Base-by-base conservation (phyloP, 2,797 vertebrate species). In the Rachycentron canadum region DNA sequence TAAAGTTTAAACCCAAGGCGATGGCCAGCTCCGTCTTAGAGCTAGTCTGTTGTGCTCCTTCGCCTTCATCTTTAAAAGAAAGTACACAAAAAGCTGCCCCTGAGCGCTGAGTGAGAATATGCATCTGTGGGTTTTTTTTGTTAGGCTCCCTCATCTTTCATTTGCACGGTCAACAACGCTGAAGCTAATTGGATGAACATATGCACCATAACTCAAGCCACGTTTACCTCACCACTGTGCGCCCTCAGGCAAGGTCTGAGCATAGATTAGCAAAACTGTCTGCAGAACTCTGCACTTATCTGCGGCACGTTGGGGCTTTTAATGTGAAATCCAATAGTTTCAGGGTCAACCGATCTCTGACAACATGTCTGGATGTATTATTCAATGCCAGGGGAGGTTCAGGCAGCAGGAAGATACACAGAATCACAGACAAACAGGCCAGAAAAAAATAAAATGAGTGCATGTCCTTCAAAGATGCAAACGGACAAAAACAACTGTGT, bases 321-420 rank as follows among this genome's bases (percentile, higher is more conserved):
- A 91, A 91, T 91, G 87, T 87, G 86, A 90, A 93, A 92, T 92
- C 83, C 92, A 90, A 93, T 92, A 90, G 83, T 91, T 92, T 92
- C 92, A 93, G 92, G 92, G 93, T 92, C 91, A 93, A 87, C 81
- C 86, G 89, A 92, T 90, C 88, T 92, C 91, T 88, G 91, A 90
- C 92, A 91, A 75, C 86, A 82, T 72, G 91, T 89, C 92, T 88
- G 76, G 85, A 93, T 93, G 89, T 87, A 89, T 92, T 89, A 93
- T 91, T 93, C 87, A 92, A 81, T 74, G 79, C 74, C 74, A 57
- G 79, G 70, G 79, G 81, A 88, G 82, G 79, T 84, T 71, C 2
- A 16, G 81, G 81, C 66, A 74, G 72, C 73, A 73, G 77, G 43
- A 82, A 69, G 78, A 85, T 59, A 89, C 85, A 65, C 50, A 58